Base-by-base conservation (phyloP, 2,888 invertebrate genomes). In the Dione juno region DNA sequence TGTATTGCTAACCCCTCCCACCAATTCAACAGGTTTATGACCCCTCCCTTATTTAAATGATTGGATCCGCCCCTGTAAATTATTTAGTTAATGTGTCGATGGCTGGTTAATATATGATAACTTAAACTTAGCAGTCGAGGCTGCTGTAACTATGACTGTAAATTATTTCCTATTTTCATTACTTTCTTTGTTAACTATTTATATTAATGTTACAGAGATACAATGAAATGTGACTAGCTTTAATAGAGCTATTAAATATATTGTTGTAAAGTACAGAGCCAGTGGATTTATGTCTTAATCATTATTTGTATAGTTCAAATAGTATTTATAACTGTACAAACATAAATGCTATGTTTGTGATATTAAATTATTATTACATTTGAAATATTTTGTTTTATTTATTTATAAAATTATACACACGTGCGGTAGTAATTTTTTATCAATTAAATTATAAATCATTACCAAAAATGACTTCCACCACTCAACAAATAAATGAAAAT, bases 161-260 rank as follows among this genome's bases (percentile, higher is more conserved):
- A 81, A 85, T 73, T 66, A 50, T 71, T 66, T 75, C 58, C 87
- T 90, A 89, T 80, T 87, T 88, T 86, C 87, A 82, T 84, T 90
- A 89, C 85, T 88, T 87, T 90, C 83, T 92, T 92, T 93, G 92
- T 93, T 93, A 92, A 90, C 90, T 93, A 93, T 92, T 92, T 93
- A 90, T 92, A 92, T 87, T 81, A 84, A 82, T 90, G 91, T 93
- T 92, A 86, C 84, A 82, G 80, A 86, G 88, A 88, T 90, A 88
- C 89, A 89, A 88, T 88, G 85, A 88, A 87, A 86, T 84, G 87
- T 85, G 84, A 82, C 83, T 88, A 92, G 90, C 90, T 92, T 91
- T 92, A 92, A 91, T 86, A 87, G 86, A 89, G 86, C 89, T 86
- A 85, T 87, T 89, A 86, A 88, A 92, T 94, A 77, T 94, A 82